These are phyloP conservation scores for Venturia canescens DNA, from an alignment of 1,140 invertebrate species.

Conservation along the genomic window DNA sequence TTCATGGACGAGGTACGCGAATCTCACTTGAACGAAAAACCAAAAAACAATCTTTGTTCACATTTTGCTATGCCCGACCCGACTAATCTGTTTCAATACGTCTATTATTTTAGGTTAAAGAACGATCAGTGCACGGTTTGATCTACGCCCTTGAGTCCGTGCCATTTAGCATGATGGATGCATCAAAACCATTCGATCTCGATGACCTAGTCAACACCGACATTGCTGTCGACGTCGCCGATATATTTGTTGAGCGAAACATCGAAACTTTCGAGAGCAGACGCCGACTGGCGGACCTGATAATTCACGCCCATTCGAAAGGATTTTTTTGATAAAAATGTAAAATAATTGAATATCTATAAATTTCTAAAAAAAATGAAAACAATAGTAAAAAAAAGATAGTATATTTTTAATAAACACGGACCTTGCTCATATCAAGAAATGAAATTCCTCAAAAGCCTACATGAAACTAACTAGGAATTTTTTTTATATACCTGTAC, in stretches of 20 bases:
- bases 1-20: slow-evolving; percentile 68
- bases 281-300: slow-evolving; percentile 48
- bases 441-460: too few species aligned
- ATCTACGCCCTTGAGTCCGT: slow-evolving; percentile 81
- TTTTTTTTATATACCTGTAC: too few species aligned
- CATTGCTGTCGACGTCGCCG: slow-evolving; percentile 63
- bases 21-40: background rate
- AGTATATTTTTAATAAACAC: too few species aligned
- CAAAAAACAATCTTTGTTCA: background rate
- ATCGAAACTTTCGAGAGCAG: slow-evolving; percentile 73
- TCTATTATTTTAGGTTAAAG: slow-evolving; percentile 75
- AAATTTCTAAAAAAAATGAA: too few species aligned
- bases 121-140: slow-evolving; percentile 80
- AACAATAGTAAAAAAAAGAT: too few species aligned
- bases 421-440: too few species aligned
- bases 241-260: slow-evolving; percentile 65
- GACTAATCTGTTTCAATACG: too few species aligned
- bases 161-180: slow-evolving; percentile 79
- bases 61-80: too few species aligned
- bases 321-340: slow-evolving; percentile 25
- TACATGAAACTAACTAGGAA: too few species aligned
- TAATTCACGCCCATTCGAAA: slow-evolving; percentile 43
- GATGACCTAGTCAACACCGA: slow-evolving; percentile 75
- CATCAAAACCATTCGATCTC: slow-evolving; percentile 80
- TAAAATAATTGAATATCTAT: too few species aligned